Evolutionary conservation across 2,797 vertebrate species (phyloP).

Genomic region (Apogon talboti): DNA sequence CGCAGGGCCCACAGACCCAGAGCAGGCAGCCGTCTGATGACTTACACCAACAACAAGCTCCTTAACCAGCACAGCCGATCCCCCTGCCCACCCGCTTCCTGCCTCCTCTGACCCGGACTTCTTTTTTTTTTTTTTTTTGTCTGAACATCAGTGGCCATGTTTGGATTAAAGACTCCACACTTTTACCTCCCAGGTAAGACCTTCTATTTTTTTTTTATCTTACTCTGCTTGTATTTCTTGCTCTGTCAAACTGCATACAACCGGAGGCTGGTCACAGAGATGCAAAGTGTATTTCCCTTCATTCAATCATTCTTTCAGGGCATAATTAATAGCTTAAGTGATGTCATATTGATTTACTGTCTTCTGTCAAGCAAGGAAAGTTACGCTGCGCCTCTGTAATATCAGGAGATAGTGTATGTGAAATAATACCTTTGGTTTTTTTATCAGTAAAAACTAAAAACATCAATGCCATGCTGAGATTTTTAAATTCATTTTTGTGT

Average conservation of each 20-base stretch:
- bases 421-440: too few relatives aligned
- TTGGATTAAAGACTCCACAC: slow-evolving; percentile 91
- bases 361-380: slow-evolving; percentile 27
- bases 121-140: neutral
- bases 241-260: slow-evolving; percentile 21
- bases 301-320: slow-evolving; percentile 42
- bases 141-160: slow-evolving; percentile 82
- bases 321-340: slow-evolving; percentile 47
- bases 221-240: slow-evolving; percentile 8
- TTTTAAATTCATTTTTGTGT: too few relatives aligned
- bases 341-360: slow-evolving; percentile 54
- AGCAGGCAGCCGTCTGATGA: slow-evolving; percentile 76
- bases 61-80: slow-evolving; percentile 55
- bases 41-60: slow-evolving; percentile 67
- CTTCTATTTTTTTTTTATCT: slow-evolving; percentile 10
- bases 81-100: slow-evolving; percentile 7
- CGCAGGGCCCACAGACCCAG: slow-evolving; percentile 46
- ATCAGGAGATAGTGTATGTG: neutral
- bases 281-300: slow-evolving; percentile 34
- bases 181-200: slow-evolving; percentile 93
- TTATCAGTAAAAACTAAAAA: too few relatives aligned
- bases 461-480: too few relatives aligned
- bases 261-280: slow-evolving; percentile 23
- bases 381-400: neutral
- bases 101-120: slow-evolving; percentile 26